Conservation (phyloP, 2,113 vertebrate genomes). For the Pseudorhombus dupliciocellatus region DNA sequence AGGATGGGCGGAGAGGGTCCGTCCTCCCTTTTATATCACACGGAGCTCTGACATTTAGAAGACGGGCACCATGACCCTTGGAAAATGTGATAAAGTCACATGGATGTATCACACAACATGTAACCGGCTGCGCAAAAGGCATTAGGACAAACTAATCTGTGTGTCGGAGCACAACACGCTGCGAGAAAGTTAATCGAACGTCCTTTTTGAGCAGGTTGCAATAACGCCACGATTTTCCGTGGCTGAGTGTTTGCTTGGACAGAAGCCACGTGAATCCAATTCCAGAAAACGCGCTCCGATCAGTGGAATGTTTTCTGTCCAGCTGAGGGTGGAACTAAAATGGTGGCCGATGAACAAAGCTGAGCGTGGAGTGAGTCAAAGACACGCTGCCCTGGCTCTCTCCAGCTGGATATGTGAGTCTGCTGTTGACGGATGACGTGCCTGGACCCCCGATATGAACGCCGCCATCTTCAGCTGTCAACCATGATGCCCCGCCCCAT, state of each 20-base stretch:
- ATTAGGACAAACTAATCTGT: not conserved
- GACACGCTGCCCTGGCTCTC: not conserved
- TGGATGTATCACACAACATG: not conserved
- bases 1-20: constrained; percentile 9
- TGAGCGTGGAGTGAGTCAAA: not conserved
- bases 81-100: constrained; percentile 7
- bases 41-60: constrained; percentile 50
- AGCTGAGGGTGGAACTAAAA: not conserved
- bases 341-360: not conserved
- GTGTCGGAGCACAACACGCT: too few relatives aligned
- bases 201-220: not conserved
- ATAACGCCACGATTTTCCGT: not conserved
- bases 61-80: constrained; percentile 2
- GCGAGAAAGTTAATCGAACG: too few relatives aligned
- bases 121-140: not conserved
- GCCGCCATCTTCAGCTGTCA: too few relatives aligned
- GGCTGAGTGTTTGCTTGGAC: not conserved
- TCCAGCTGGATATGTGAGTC: not conserved
- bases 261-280: not conserved
- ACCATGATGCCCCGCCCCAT: too few relatives aligned
- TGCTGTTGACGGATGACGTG: too few relatives aligned
- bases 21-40: constrained; percentile 25
- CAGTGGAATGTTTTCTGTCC: not conserved
- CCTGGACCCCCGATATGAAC: too few relatives aligned
- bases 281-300: not conserved